Conservation (phyloP, 2,888 invertebrate species). For the Marronus borbonicus region DNA sequence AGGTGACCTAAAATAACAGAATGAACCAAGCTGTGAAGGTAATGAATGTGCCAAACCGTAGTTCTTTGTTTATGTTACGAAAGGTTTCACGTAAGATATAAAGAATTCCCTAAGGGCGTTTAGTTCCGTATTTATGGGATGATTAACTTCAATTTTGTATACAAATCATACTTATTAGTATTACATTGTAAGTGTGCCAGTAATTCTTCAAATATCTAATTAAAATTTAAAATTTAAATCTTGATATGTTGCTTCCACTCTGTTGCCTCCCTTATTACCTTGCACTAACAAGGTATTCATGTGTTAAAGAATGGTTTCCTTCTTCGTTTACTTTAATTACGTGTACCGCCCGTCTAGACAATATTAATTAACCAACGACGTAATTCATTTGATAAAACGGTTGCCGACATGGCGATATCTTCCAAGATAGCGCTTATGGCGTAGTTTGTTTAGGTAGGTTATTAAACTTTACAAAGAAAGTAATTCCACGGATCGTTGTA, state of each 20-base stretch:
- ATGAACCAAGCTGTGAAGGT: too few relatives aligned
- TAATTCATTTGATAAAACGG: constrained; percentile 38
- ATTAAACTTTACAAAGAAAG: constrained; percentile 29
- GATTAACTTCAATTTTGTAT: too few relatives aligned
- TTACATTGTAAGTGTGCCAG: too few relatives aligned
- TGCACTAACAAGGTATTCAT: neutral
- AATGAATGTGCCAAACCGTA: too few relatives aligned
- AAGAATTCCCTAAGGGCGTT: too few relatives aligned
- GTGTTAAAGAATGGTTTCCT: neutral
- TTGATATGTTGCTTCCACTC: neutral
- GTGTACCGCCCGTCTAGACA: constrained; percentile 20
- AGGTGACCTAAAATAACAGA: too few relatives aligned
- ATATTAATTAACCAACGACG: constrained; percentile 34
- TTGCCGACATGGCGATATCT: constrained; percentile 8
- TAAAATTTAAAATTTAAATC: too few relatives aligned
- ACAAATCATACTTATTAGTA: too few relatives aligned
- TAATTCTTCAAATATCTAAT: too few relatives aligned
- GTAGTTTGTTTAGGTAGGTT: constrained; percentile 26
- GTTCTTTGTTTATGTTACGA: too few relatives aligned
- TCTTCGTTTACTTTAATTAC: constrained; percentile 25
- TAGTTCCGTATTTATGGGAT: too few relatives aligned
- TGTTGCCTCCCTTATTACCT: neutral
- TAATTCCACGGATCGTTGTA: constrained; percentile 31
- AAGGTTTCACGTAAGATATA: too few relatives aligned
- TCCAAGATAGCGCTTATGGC: constrained; percentile 5